Percentiles rank a stretch among this genome's conserved stretches.
Evolutionary conservation across 1,140 invertebrate genomes (phyloP).

Genomic region (Ceratosolen solmsi): DNA sequence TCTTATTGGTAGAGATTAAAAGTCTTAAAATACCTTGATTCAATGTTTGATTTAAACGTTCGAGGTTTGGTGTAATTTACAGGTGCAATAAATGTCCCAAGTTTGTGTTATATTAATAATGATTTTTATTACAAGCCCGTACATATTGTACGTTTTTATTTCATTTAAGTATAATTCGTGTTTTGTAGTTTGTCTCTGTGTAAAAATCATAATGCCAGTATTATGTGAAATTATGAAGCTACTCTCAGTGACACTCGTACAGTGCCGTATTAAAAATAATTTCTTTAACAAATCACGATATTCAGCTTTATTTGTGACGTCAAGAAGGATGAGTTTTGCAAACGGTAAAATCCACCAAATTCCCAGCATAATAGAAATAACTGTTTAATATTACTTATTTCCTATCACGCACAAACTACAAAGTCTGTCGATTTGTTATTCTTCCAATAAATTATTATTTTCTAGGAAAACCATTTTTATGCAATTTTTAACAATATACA

Average conservation of each 20-base stretch:
- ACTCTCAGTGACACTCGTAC: background rate
- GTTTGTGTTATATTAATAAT: too few species aligned
- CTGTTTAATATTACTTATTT: background rate
- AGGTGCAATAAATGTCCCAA: background rate
- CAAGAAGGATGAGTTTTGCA: background rate
- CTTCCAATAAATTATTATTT: background rate
- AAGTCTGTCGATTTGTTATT: background rate
- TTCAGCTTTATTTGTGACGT: background rate
- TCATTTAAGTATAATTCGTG: background rate
- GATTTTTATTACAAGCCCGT: too few species aligned
- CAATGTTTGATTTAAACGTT: slow-evolving; percentile 6
- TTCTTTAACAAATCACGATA: background rate
- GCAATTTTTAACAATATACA: background rate
- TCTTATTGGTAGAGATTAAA: background rate
- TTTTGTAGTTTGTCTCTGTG: background rate
- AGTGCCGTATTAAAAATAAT: background rate
- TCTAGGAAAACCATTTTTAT: background rate
- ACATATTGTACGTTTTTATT: background rate
- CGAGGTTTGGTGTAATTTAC: slow-evolving; percentile 1
- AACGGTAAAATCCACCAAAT: background rate
- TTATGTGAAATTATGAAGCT: background rate
- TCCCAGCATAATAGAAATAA: background rate
- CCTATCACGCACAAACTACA: background rate
- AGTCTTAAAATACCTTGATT: background rate
- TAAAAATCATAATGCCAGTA: background rate